Evolutionary conservation across 2,113 vertebrate genomes (phyloP).

Genomic region (cattle (Bos taurus)): ARS-UCD2.0 NC_037348.1:55763001-55763500

Average conservation of each 20-base stretch:
- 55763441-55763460: background rate
- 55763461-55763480: background rate
- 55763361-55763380: background rate
- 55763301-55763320: background rate
- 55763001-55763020: background rate
- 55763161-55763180: background rate
- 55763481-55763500: background rate
- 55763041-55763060: background rate
- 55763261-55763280: background rate
- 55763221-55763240: background rate
- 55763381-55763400: background rate
- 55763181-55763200: background rate
- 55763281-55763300: background rate
- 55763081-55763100: background rate
- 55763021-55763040: background rate
- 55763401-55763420: background rate
- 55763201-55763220: background rate
- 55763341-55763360: background rate
- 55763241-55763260: background rate
- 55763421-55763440: background rate
- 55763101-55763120: background rate
- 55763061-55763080: background rate
- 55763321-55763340: background rate
- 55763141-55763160: background rate
- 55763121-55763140: background rate